A percentile compares a stretch with the other conserved stretches of the same genome.
Evolutionary conservation across 2,797 vertebrate genomes (phyloP).

Genomic region (Periparus ater): DNA sequence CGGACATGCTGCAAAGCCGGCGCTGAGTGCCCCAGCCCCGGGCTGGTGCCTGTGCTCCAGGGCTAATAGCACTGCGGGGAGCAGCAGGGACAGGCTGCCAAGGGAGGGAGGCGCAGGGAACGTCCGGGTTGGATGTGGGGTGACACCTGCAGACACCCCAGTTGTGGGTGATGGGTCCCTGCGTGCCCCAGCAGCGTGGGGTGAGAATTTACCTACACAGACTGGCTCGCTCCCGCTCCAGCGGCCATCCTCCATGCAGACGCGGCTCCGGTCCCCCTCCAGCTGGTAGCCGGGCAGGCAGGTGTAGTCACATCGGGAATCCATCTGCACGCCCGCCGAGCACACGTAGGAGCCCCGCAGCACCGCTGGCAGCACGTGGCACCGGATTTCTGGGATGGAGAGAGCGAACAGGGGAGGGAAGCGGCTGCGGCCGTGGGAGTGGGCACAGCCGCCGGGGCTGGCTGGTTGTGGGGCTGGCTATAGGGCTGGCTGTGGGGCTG

Average conservation of each 20-base stretch:
- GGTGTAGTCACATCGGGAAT: constrained; percentile 90
- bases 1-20: not conserved
- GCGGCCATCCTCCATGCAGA: constrained; percentile 83
- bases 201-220: constrained; percentile 87
- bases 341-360: constrained; percentile 87
- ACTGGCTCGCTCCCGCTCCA: constrained; percentile 90
- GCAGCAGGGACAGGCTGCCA: not conserved
- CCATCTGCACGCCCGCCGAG: constrained; percentile 82
- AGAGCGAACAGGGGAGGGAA: not conserved
- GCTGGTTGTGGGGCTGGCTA: fast-evolving
- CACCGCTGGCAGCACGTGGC: constrained; percentile 83
- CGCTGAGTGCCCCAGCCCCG: fast-evolving
- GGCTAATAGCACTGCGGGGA: fast-evolving
- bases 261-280: constrained; percentile 84
- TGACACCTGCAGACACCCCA: not conserved
- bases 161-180: no score
- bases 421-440: fast-evolving
- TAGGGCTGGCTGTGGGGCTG: no score
- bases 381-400: constrained; percentile 82
- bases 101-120: not conserved
- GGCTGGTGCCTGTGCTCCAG: fast-evolving
- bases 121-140: fast-evolving
- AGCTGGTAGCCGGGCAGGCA: constrained; percentile 88
- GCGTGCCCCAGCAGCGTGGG: fast-evolving
- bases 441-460: not conserved